A percentile compares a stretch with the other conserved stretches of the same genome.
Evolutionary conservation across 2,888 invertebrate genomes (phyloP).

Genomic region (Apodemia mormo): DNA sequence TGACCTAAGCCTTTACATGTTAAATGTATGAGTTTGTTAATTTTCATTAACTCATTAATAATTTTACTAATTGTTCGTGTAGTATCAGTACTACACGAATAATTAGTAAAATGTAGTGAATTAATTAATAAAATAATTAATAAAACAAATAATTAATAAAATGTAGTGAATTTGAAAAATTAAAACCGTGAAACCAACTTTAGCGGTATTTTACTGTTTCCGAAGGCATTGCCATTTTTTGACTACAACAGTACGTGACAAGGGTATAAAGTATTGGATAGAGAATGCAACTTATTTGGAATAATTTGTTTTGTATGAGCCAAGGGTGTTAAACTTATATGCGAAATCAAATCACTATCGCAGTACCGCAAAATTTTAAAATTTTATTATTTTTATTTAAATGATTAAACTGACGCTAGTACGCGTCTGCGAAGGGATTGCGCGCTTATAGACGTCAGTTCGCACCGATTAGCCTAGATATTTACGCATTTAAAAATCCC

Average conservation of each 20-base stretch:
- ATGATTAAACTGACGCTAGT: not conserved
- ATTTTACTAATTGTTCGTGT: not conserved
- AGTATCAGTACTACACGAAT: not conserved
- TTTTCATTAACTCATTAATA: not conserved
- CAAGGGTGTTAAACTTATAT: not conserved
- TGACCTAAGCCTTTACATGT: not conserved
- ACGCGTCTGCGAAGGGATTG: too few species aligned
- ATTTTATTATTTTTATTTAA: too few species aligned
- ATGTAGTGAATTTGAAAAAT: too few species aligned
- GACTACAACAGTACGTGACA: not conserved
- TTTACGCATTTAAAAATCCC: too few species aligned
- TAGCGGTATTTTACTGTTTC: not conserved
- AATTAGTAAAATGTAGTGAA: too few species aligned
- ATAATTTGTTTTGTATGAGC: constrained; percentile 2
- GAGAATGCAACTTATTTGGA: not conserved
- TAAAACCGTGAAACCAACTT: not conserved
- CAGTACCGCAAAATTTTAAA: not conserved
- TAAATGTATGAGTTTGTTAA: not conserved
- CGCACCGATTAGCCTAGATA: too few species aligned
- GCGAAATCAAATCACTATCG: not conserved
- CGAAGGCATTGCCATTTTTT: not conserved
- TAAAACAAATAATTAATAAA: too few species aligned
- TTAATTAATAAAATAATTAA: too few species aligned
- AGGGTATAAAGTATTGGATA: constrained; percentile 4
- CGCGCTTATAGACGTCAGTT: too few species aligned